phyloP scores from a whole-genome alignment of 1,140 invertebrate genomes.

The Halyomorpha halys region DNA sequence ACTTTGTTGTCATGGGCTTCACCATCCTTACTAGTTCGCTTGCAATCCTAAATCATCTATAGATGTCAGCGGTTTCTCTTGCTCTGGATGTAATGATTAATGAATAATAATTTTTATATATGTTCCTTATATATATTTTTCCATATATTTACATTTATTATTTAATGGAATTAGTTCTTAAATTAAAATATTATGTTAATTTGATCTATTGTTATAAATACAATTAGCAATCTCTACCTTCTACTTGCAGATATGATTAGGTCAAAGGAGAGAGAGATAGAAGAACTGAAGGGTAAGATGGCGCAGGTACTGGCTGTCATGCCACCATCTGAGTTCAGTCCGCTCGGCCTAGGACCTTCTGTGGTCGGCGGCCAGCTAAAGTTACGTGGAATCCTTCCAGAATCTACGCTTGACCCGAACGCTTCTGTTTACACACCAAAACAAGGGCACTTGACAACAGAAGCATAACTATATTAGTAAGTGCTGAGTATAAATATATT shows the following conservation, averaged over 20 bases:
- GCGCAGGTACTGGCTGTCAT: constrained; percentile 86
- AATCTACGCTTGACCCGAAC: constrained; percentile 76
- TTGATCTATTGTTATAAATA: constrained; percentile 1
- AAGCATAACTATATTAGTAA: constrained; percentile 23
- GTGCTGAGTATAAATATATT: not conserved
- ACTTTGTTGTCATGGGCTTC: too few species aligned
- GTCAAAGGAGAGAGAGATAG: constrained; percentile 79
- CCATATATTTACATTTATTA: too few species aligned
- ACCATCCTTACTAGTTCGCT: too few species aligned
- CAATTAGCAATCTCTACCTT: too few species aligned
- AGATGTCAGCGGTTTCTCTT: too few species aligned
- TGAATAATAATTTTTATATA: too few species aligned
- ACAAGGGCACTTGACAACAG: constrained; percentile 27
- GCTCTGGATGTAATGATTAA: too few species aligned
- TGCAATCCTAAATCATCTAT: too few species aligned
- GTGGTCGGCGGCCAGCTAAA: constrained; percentile 30
- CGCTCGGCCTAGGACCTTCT: constrained; percentile 26
- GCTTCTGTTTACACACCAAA: constrained; percentile 86
- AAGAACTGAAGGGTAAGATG: constrained; percentile 78
- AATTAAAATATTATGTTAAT: too few species aligned
- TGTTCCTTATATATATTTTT: too few species aligned
- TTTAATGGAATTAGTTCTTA: too few species aligned
- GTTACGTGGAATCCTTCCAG: not conserved
- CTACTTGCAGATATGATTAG: constrained; percentile 54
- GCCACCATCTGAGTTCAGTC: constrained; percentile 48